Evolutionary conservation across 2,113 vertebrate genomes (phyloP).

Genomic region (Ellobius talpinus): DNA sequence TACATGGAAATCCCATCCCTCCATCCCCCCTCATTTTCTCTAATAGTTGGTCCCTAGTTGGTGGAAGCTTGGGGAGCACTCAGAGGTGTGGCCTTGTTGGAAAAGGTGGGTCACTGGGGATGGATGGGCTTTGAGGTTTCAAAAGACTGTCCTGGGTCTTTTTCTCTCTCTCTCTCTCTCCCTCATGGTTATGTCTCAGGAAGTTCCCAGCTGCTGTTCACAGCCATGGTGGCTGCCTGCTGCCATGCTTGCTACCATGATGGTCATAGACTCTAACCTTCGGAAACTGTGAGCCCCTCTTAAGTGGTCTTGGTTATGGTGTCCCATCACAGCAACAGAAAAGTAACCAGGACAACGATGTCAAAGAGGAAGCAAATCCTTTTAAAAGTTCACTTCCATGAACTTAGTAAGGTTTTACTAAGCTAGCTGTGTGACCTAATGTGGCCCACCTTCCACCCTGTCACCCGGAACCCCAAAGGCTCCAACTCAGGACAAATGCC

Average conservation of each 20-base stretch:
- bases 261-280: neutral
- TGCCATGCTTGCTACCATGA: neutral
- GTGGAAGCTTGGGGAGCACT: neutral
- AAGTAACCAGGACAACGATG: neutral
- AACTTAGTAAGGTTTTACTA: neutral
- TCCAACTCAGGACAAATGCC: neutral
- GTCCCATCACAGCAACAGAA: neutral
- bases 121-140: neutral
- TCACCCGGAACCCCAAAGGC: too few relatives aligned
- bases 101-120: neutral
- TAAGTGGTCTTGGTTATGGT: neutral
- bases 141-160: neutral
- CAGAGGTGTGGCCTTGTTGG: neutral
- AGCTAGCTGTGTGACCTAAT: neutral
- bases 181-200: neutral
- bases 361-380: neutral
- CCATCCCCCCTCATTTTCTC: neutral
- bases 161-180: neutral
- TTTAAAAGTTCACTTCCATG: neutral
- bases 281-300: neutral
- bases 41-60: neutral
- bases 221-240: neutral
- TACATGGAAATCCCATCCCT: too few relatives aligned
- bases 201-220: neutral
- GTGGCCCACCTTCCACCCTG: neutral